Percentiles rank a stretch among this genome's conserved stretches.
These are phyloP conservation scores for Smutsia gigantea DNA, from an alignment of 2,797 vertebrate species.

Conservation along the genomic window DNA sequence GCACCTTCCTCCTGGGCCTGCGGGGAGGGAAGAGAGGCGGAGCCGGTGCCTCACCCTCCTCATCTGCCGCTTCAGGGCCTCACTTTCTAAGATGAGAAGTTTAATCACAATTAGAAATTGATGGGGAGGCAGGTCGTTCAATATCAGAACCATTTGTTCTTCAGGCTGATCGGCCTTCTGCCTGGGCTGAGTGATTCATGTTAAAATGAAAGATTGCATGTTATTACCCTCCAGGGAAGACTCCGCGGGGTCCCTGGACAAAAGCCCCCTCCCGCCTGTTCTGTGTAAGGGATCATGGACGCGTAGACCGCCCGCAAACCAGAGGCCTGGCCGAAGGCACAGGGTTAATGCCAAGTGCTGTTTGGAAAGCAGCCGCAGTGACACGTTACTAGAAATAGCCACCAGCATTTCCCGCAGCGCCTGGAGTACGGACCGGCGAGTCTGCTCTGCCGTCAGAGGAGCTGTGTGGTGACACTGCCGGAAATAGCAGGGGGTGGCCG, in stretches of 20 bases:
- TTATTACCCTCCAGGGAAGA: not conserved
- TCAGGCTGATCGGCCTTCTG: not conserved
- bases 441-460: accelerated
- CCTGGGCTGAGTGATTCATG: not conserved
- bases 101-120: not conserved
- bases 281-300: accelerated
- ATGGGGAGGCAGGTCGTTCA: not conserved
- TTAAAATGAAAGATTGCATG: not conserved
- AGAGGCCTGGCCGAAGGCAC: not conserved
- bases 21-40: not conserved
- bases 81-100: not conserved
- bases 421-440: accelerated
- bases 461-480: accelerated
- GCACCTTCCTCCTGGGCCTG: not conserved
- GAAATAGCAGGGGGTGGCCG: accelerated
- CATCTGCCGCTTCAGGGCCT: not conserved
- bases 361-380: not conserved
- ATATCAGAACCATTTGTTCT: not conserved
- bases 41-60: not conserved
- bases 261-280: accelerated
- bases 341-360: accelerated
- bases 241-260: accelerated
- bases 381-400: accelerated
- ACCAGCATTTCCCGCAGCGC: accelerated
- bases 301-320: accelerated